Evolutionary conservation across 2,888 invertebrate genomes (phyloP).

Genomic region (Campoplex capitator): DNA sequence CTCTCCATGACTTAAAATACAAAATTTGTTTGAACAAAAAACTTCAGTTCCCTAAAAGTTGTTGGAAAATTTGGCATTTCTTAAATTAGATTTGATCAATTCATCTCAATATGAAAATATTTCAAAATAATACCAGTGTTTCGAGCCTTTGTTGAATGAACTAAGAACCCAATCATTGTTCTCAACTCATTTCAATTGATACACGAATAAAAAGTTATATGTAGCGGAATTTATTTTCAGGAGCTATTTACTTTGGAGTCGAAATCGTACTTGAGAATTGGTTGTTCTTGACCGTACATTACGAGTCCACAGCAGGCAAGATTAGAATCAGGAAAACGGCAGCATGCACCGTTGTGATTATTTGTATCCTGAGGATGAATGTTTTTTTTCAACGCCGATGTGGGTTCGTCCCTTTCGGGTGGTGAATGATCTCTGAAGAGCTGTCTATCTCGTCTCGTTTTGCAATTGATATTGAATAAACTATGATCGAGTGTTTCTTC

Average conservation of each 20-base stretch:
- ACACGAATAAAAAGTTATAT: not conserved
- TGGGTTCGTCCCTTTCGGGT: constrained; percentile 66
- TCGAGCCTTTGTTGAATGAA: not conserved
- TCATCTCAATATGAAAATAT: not conserved
- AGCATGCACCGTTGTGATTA: constrained; percentile 25
- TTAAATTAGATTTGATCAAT: too few relatives aligned
- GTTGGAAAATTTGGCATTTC: too few relatives aligned
- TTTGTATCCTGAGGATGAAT: constrained; percentile 27
- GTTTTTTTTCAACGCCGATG: constrained; percentile 17
- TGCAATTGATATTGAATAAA: constrained; percentile 13
- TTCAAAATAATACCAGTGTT: too few relatives aligned
- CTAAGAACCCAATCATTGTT: not conserved
- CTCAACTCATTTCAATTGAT: not conserved
- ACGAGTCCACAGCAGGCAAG: constrained; percentile 62
- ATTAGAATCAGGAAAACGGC: constrained; percentile 45
- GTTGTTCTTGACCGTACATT: constrained; percentile 65
- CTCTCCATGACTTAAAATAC: not conserved
- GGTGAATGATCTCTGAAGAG: constrained; percentile 60
- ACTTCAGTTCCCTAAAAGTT: too few relatives aligned
- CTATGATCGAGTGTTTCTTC: constrained; percentile 15
- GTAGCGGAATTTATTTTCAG: not conserved
- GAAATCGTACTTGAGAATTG: constrained; percentile 53
- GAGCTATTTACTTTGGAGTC: not conserved
- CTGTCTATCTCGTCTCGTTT: not conserved
- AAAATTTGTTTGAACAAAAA: not conserved